These are phyloP conservation scores for Spilosoma lubricipeda DNA, from an alignment of 2,888 invertebrate species.

Conservation along the genomic window DNA sequence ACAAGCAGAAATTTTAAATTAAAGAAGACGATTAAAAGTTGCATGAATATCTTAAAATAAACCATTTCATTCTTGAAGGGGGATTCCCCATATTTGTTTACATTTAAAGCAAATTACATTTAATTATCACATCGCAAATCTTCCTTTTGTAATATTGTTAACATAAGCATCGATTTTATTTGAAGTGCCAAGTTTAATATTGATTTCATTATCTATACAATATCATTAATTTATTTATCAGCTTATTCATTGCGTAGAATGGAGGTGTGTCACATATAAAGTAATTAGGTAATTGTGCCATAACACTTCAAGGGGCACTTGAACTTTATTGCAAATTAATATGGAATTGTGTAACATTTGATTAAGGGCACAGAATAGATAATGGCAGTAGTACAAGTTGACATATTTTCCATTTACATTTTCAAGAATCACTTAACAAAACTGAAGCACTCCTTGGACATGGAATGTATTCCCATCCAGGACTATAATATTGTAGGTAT, in stretches of 20 bases:
- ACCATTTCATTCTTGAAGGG: conserved; percentile 38
- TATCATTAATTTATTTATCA: conserved; percentile 2
- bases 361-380: not conserved
- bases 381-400: not conserved
- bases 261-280: conserved; percentile 35
- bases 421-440: not conserved
- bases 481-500: too few relatives aligned
- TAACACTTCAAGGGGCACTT: conserved; percentile 16
- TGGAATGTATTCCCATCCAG: not conserved
- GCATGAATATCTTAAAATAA: conserved; percentile 49
- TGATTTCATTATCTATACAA: conserved; percentile 25
- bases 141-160: conserved; percentile 18
- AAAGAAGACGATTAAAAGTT: conserved; percentile 27
- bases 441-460: not conserved
- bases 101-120: conserved; percentile 20
- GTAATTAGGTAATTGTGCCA: conserved; percentile 27
- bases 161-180: conserved; percentile 34
- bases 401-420: not conserved
- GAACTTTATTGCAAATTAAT: conserved; percentile 14
- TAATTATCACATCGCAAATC: conserved; percentile 32
- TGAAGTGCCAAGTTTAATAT: conserved; percentile 37
- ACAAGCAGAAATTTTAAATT: too few relatives aligned
- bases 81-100: conserved; percentile 49
- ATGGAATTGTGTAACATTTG: conserved; percentile 4
- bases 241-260: conserved; percentile 28